Evolutionary conservation across 2,888 invertebrate genomes (phyloP).

Genomic region (Callinectes sapidus): DNA sequence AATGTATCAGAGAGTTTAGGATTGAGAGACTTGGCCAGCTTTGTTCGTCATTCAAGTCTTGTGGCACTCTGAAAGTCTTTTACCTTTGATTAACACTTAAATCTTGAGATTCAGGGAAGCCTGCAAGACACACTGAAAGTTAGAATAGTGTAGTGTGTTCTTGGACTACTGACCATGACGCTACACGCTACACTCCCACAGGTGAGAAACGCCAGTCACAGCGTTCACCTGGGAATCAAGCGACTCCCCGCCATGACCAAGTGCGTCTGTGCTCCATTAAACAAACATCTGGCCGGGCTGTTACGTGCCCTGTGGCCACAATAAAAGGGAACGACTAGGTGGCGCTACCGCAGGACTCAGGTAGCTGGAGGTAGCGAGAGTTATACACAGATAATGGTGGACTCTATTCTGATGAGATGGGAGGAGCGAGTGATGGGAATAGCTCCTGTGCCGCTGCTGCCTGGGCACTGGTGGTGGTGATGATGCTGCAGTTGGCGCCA

Average conservation of each 20-base stretch:
- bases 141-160: no score
- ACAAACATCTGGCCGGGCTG: not conserved
- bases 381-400: slow-evolving; percentile 17
- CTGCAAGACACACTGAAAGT: no score
- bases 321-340: slow-evolving; percentile 8
- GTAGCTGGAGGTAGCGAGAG: not conserved
- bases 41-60: no score
- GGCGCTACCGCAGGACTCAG: not conserved
- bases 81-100: no score
- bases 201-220: not conserved
- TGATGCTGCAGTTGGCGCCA: slow-evolving; percentile 9
- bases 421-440: not conserved
- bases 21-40: no score
- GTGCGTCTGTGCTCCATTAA: slow-evolving; percentile 21
- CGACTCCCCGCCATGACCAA: not conserved
- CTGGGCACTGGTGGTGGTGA: slow-evolving; percentile 13
- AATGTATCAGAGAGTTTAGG: no score
- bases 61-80: no score
- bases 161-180: no score
- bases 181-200: not conserved
- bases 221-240: slow-evolving; percentile 14
- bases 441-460: not conserved
- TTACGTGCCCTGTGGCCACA: slow-evolving; percentile 9
- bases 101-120: no score
- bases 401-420: slow-evolving; percentile 25